Evolutionary conservation across 2,888 invertebrate species (phyloP).

Genomic region (Terebella lapidaria): DNA sequence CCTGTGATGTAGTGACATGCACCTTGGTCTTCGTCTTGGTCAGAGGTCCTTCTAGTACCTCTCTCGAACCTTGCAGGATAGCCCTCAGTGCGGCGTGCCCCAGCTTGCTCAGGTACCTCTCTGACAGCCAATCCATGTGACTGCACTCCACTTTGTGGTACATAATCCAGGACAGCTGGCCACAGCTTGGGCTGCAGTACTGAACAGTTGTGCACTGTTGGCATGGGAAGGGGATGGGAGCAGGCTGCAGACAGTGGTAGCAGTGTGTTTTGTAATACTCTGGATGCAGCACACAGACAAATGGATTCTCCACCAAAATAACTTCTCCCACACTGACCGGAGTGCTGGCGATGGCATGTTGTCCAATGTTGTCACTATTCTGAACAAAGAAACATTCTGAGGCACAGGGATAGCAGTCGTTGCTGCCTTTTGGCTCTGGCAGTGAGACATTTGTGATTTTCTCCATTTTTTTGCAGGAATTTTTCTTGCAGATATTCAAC

Average conservation of each 20-base stretch:
- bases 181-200: neutral
- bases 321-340: neutral
- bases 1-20: too few species aligned
- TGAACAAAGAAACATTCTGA: neutral
- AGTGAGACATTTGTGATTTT: too few species aligned
- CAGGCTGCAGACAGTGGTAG: neutral
- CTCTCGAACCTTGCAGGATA: neutral
- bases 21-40: neutral
- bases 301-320: neutral
- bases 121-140: neutral
- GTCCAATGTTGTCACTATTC: neutral
- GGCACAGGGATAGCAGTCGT: neutral
- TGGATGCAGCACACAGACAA: neutral
- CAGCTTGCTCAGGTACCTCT: neutral
- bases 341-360: neutral
- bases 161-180: neutral
- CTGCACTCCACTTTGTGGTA: neutral
- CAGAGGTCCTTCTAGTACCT: neutral
- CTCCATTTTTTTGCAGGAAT: too few species aligned
- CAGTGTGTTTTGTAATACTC: neutral
- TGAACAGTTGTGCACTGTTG: neutral
- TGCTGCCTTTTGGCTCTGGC: neutral
- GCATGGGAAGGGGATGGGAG: neutral
- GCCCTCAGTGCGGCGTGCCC: neutral
- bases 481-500: too few species aligned